These are phyloP conservation scores for Cydia amplana DNA, from an alignment of 1,140 invertebrate genomes.

Conservation along the genomic window DNA sequence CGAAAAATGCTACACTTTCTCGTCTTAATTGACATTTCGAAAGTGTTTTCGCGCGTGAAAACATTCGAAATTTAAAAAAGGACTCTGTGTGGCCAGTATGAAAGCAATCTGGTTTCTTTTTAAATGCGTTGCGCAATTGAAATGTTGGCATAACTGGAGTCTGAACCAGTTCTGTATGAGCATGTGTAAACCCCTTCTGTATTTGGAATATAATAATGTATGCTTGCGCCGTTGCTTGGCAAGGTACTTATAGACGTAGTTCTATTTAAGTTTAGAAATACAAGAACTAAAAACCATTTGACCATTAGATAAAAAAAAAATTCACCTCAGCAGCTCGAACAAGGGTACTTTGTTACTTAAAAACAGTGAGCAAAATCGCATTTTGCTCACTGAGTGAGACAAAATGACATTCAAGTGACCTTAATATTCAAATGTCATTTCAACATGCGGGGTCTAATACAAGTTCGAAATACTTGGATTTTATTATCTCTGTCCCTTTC, in stretches of 20 bases:
- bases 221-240: slow-evolving; percentile 1
- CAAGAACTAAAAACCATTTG: too few relatives aligned
- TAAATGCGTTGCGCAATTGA: slow-evolving; percentile 61
- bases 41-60: slow-evolving; percentile 46
- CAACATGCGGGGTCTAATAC: too few relatives aligned
- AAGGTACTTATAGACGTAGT: slow-evolving; percentile 6
- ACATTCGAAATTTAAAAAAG: slow-evolving; percentile 54
- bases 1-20: slow-evolving; percentile 26
- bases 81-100: slow-evolving; percentile 49
- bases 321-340: too few relatives aligned
- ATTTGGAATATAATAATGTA: slow-evolving; percentile 12
- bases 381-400: too few relatives aligned
- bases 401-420: too few relatives aligned
- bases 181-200: slow-evolving; percentile 33
- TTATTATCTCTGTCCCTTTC: too few relatives aligned
- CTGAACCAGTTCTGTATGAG: slow-evolving; percentile 49
- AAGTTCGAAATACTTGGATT: too few relatives aligned
- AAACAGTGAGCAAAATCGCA: too few relatives aligned
- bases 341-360: too few relatives aligned
- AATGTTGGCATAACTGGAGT: slow-evolving; percentile 53
- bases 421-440: too few relatives aligned
- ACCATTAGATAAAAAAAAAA: too few relatives aligned
- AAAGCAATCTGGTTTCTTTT: slow-evolving; percentile 66
- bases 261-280: not conserved
- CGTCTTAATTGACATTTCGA: slow-evolving; percentile 49